Evolutionary conservation across 2,888 invertebrate genomes (phyloP).

Genomic region (Lissonota sp.): DNA sequence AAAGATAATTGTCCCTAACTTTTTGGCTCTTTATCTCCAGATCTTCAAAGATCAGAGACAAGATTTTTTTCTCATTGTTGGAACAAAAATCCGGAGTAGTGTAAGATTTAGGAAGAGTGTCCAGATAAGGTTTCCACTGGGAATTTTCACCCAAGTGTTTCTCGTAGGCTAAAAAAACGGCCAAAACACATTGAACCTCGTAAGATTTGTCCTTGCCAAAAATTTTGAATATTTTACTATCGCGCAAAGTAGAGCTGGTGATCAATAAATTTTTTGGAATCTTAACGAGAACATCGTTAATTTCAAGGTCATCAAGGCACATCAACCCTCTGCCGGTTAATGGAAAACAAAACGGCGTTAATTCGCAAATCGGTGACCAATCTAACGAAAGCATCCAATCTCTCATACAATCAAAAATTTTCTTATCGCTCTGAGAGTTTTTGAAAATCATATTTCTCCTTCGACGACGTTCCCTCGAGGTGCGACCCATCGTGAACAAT

Average conservation of each 20-base stretch:
- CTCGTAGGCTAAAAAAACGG: slow-evolving; percentile 90
- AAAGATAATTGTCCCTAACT: slow-evolving; percentile 69
- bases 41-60: slow-evolving; percentile 86
- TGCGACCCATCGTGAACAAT: slow-evolving; percentile 76
- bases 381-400: slow-evolving; percentile 74
- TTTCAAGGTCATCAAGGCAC: slow-evolving; percentile 81
- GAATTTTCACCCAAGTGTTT: slow-evolving; percentile 86
- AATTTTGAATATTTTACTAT: slow-evolving; percentile 72
- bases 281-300: slow-evolving; percentile 85
- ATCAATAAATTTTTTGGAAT: slow-evolving; percentile 85
- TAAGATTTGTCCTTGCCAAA: slow-evolving; percentile 69
- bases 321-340: slow-evolving; percentile 91
- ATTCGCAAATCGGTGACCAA: slow-evolving; percentile 70
- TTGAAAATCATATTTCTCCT: slow-evolving; percentile 68
- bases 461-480: slow-evolving; percentile 74
- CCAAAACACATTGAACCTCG: slow-evolving; percentile 89
- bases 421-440: slow-evolving; percentile 62
- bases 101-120: slow-evolving; percentile 88
- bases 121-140: slow-evolving; percentile 88
- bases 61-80: slow-evolving; percentile 84
- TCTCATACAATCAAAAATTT: slow-evolving; percentile 69
- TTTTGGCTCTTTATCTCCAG: slow-evolving; percentile 64
- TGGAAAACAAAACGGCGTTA: slow-evolving; percentile 84
- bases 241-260: slow-evolving; percentile 83
- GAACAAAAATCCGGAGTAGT: slow-evolving; percentile 89